Evolutionary conservation across 2,797 vertebrate genomes (phyloP).

Genomic region (Erethizon dorsatum): DNA sequence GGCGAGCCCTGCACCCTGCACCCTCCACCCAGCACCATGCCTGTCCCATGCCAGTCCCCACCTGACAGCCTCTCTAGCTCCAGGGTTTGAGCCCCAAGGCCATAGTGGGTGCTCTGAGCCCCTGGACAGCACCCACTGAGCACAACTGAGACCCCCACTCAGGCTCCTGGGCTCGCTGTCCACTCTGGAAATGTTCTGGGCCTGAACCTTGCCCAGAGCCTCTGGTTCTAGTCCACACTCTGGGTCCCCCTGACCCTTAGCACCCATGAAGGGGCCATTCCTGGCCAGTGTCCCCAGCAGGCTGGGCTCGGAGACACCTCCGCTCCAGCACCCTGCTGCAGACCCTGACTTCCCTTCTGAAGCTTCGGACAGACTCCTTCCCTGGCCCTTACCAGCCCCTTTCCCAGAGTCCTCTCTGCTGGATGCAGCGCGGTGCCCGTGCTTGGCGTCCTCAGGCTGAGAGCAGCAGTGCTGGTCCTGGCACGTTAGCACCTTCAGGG

Average conservation of each 20-base stretch:
- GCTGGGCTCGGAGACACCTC: too few species aligned
- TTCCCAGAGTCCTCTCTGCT: not conserved
- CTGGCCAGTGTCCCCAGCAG: accelerated
- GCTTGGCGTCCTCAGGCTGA: too few species aligned
- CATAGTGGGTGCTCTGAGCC: accelerated
- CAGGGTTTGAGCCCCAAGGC: accelerated
- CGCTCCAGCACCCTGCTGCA: not conserved
- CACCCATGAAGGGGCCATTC: too few species aligned
- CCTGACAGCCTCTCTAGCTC: not conserved
- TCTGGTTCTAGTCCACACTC: not conserved
- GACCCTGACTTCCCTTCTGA: not conserved
- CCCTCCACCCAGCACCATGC: not conserved
- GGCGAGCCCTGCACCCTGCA: not conserved
- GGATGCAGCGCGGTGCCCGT: too few species aligned
- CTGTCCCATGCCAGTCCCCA: not conserved
- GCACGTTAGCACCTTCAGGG: too few species aligned
- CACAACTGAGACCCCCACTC: accelerated
- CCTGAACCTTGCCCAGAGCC: accelerated
- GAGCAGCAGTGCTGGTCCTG: too few species aligned
- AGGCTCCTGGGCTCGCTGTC: accelerated
- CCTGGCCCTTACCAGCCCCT: not conserved
- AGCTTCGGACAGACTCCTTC: not conserved
- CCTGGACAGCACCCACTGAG: not conserved
- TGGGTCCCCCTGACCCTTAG: not conserved
- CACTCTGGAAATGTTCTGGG: accelerated